Evolutionary conservation across 1,140 invertebrate species (phyloP).

Genomic region (Cydia fagiglandana): DNA sequence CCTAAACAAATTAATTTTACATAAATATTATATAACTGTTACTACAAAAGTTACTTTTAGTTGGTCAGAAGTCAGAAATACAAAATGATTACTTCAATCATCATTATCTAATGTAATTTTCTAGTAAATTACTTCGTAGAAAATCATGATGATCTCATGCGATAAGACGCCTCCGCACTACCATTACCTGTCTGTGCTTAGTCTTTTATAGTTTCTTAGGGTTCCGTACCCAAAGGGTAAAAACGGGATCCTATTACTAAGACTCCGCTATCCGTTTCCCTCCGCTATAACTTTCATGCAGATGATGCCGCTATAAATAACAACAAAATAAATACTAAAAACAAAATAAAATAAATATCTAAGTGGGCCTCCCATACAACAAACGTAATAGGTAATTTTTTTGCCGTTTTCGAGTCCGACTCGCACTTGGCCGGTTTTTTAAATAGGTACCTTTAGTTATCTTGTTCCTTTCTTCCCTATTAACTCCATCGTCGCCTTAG

Average conservation of each 20-base stretch:
- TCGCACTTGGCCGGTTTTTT: no score
- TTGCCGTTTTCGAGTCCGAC: no score
- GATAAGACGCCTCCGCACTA: neutral
- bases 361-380: no score
- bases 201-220: neutral
- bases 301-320: no score
- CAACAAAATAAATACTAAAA: no score
- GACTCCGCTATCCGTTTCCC: no score
- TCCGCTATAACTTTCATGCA: no score
- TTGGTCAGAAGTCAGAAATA: neutral
- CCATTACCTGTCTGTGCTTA: neutral
- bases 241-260: no score
- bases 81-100: no score
- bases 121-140: neutral
- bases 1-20: neutral
- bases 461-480: conserved; percentile 2
- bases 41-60: neutral
- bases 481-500: neutral
- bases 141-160: conserved; percentile 18
- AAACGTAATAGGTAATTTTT: no score
- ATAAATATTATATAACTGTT: neutral
- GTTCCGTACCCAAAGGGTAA: no score
- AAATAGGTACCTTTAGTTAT: neutral
- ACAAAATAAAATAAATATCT: no score
- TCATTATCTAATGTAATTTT: neutral